Evolutionary conservation across 2,888 invertebrate species (phyloP).

Genomic region (Sarcophaga variegata): DNA sequence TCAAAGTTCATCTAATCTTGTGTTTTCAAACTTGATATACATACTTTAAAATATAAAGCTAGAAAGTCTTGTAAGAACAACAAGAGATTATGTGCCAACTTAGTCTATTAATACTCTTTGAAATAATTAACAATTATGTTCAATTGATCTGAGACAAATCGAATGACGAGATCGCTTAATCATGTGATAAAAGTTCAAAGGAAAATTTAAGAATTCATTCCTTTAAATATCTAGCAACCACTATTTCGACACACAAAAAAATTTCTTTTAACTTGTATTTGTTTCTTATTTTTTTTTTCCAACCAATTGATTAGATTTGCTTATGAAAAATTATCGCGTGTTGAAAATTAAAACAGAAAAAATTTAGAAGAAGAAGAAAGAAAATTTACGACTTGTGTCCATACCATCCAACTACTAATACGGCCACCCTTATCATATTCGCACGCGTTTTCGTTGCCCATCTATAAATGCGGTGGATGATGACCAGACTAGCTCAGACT

Average conservation of each 20-base stretch:
- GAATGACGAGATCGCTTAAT: too few relatives aligned
- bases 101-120: too few relatives aligned
- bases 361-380: background rate
- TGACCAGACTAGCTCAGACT: background rate
- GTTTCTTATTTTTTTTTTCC: background rate
- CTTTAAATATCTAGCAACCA: background rate
- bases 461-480: background rate
- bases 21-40: too few relatives aligned
- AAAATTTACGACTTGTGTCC: slow-evolving; percentile 34
- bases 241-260: background rate
- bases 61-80: too few relatives aligned
- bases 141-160: too few relatives aligned
- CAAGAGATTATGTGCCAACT: too few relatives aligned
- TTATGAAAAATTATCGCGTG: slow-evolving; percentile 47
- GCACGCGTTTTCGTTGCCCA: background rate
- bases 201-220: background rate
- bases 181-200: too few relatives aligned
- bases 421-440: slow-evolving; percentile 6
- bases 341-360: slow-evolving; percentile 24
- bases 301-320: slow-evolving; percentile 52
- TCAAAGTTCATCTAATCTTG: too few relatives aligned
- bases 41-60: too few relatives aligned
- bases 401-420: background rate
- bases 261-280: background rate
- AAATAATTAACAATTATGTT: too few relatives aligned